These are phyloP conservation scores for Tineola bisselliella DNA, from an alignment of 2,888 invertebrate genomes.

Conservation along the genomic window DNA sequence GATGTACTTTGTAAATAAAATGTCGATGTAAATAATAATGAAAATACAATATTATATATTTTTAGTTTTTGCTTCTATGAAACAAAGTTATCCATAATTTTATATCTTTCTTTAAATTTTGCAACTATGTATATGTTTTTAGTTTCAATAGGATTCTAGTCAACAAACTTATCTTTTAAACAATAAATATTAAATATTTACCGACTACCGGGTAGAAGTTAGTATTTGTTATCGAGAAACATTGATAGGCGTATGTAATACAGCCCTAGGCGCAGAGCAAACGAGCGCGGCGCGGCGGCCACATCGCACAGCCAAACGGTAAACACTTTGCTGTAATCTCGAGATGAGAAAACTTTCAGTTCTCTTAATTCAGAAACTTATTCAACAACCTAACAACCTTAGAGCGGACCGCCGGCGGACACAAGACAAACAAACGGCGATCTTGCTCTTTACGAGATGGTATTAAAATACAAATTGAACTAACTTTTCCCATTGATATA, in stretches of 20 bases:
- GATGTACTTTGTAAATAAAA: slow-evolving; percentile 19
- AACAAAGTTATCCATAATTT: neutral
- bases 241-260: neutral
- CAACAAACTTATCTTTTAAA: no score
- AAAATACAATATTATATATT: no score
- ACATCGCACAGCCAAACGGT: slow-evolving; percentile 66
- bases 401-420: slow-evolving; percentile 59
- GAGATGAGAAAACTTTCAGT: slow-evolving; percentile 70
- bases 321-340: slow-evolving; percentile 70
- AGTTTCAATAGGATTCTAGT: no score
- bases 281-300: slow-evolving; percentile 40
- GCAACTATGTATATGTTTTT: no score
- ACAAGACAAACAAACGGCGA: slow-evolving; percentile 55
- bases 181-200: neutral
- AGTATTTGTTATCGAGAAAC: neutral
- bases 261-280: slow-evolving; percentile 19
- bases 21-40: neutral
- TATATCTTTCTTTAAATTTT: no score
- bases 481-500: slow-evolving; percentile 11
- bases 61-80: no score
- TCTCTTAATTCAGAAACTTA: slow-evolving; percentile 71
- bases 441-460: slow-evolving; percentile 38
- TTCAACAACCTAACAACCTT: slow-evolving; percentile 69
- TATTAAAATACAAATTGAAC: slow-evolving; percentile 13
- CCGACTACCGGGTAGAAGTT: neutral